A percentile compares a stretch with the other conserved stretches of the same genome.
phyloP scores from a whole-genome alignment of 2,113 vertebrate genomes.

The Megaceryle maxima region DNA sequence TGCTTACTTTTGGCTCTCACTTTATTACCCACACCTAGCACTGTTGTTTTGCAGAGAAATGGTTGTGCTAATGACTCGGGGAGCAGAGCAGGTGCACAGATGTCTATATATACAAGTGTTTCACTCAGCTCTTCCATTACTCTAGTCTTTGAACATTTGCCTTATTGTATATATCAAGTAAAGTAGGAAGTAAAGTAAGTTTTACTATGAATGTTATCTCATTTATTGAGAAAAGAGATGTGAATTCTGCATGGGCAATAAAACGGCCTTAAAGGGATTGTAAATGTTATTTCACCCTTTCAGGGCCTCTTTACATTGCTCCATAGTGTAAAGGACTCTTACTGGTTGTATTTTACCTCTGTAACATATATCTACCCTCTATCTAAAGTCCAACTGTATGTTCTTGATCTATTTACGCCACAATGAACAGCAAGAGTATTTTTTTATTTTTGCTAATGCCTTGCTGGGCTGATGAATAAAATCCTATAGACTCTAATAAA shows the following conservation, averaged over 20 bases:
- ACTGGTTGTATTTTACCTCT: background rate
- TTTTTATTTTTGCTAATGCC: slow-evolving; percentile 32
- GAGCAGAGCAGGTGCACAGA: background rate
- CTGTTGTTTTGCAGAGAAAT: background rate
- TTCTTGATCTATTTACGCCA: background rate
- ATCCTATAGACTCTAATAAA: slow-evolving; percentile 44
- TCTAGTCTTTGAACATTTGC: background rate
- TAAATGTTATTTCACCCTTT: background rate
- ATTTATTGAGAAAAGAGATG: background rate
- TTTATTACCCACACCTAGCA: background rate
- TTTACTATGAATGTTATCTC: background rate
- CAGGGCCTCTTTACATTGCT: background rate
- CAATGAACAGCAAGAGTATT: background rate
- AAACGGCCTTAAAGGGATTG: background rate
- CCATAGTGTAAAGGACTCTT: background rate
- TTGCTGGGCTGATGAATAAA: slow-evolving; percentile 46
- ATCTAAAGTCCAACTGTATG: background rate
- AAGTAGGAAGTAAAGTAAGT: background rate
- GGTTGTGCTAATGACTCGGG: background rate
- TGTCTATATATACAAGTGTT: background rate
- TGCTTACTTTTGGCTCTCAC: background rate
- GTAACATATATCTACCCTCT: background rate
- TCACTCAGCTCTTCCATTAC: background rate
- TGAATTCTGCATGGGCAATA: background rate
- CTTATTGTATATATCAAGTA: background rate